Evolutionary conservation across 1,140 invertebrate genomes (phyloP), one percentile per base, ranked within the genome.

Genomic region (Aphaenogaster floridana): DNA sequence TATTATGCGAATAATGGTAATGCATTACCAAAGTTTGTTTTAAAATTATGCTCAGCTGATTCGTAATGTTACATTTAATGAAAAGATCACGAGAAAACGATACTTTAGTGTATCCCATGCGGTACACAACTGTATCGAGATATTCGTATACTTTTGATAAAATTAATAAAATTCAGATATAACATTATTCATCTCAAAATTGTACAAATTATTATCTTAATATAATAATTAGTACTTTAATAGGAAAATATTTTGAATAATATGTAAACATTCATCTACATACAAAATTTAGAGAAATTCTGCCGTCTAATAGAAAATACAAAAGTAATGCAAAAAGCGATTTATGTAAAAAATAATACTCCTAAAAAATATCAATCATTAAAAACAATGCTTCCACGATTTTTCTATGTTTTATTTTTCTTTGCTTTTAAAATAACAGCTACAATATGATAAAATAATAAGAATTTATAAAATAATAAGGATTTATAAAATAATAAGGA

Each of bases 1-100:
- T 57, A 50, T 74, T 83, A 83, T 6, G 28, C 0, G 69, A 54
- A 76, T 84, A 84, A 84, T 74, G 54, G 63, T 84, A 84, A 84
- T 74, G 54, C 80, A 74, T 74, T 74, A 61, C 11, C 13, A 61
- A 76, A 61, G 69, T 84, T 84, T 48, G 42, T 76, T 84, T 84
- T 84, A 50, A 84, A 84, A 84, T 76, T 61, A 36, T 9, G 21
- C 8, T 42, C 8, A 9, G 21, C 17, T 17, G 28, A 50, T 61
- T 48, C 8, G 28, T 57, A 9, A 84, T 84, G 42, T 21, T 63
- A 61, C 36, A 21, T 76, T 84, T 61, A 76, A 28, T 48, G 28
- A 15, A 50, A 74, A 34, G 15, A 36, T 28, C 2, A 45, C 17
- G 39, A 8, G 6, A 34, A 54, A 71, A 57, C 15, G 5, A 61